Base-by-base conservation (phyloP, 2,797 vertebrate genomes). In the Acipenser oxyrinchus region DNA sequence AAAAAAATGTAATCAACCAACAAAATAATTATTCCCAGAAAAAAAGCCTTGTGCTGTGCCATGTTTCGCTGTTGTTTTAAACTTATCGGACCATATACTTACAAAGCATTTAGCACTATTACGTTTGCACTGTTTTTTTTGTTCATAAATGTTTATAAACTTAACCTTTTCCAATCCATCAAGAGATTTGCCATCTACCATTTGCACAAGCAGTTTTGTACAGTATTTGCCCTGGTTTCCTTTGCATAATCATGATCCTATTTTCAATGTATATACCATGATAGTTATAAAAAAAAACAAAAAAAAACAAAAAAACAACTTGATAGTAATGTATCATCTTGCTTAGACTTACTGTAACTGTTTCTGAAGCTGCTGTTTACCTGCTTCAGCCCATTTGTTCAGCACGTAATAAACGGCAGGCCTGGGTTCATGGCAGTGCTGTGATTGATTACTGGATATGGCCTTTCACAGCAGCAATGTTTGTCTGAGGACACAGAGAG, bases 361-460 rank as follows among this genome's bases (percentile, higher is more conserved):
- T 73, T 74, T 79, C 77, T 80, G 71, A 82, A 86, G 82, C 75
- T 82, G 74, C 70, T 72, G 74, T 81, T 82, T 74, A 74, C 74
- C 73, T 81, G 72, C 73, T 83, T 75, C 70, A 75, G 73, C 74
- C 77, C 78, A 79, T 87, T 84, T 88, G 71, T 86, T 90, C 81
- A 77, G 78, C 73, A 77, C 76, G 86, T 89, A 85, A 87, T 86
- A 88, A 89, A 88, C 80, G 72, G 78, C 73, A 79, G 55, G 76
- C 58, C 65, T 72, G 62, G 68, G 76, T 83, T 89, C 78, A 82
- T 74, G 73, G 77, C 83, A 73, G 75, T 83, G 74, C 73, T 73
- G 66, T 90, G 83, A 89, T 72, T 88, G 80, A 90, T 84, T 85
- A 79, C 77, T 81, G 70, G 78, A 83, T 86, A 81, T 61, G 65